phyloP scores from a whole-genome alignment of 2,888 invertebrate genomes.

The Hermaeophaga mercurialis region DNA sequence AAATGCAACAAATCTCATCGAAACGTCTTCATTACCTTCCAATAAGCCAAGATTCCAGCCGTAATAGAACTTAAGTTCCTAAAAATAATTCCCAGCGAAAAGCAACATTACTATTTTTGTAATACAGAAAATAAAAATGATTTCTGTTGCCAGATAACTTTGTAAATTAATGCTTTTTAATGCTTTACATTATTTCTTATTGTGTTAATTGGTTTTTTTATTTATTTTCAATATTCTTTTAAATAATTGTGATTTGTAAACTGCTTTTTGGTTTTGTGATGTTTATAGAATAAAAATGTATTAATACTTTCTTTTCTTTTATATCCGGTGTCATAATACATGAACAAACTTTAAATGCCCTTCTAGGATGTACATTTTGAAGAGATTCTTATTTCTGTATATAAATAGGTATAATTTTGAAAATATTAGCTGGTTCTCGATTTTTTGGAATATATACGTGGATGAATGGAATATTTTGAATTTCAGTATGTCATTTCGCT shows the following conservation, averaged over 20 bases:
- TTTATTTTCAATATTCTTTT: conserved; percentile 47
- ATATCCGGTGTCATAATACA: too few relatives aligned
- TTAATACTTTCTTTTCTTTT: conserved; percentile 13
- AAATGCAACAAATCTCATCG: conserved; percentile 9
- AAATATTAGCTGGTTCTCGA: too few relatives aligned
- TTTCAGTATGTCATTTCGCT: too few relatives aligned
- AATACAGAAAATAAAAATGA: not conserved
- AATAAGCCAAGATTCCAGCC: conserved; percentile 35
- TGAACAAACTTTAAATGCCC: too few relatives aligned
- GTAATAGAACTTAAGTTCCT: conserved; percentile 48
- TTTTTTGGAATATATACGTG: too few relatives aligned
- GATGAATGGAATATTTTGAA: too few relatives aligned
- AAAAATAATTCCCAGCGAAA: conserved; percentile 34
- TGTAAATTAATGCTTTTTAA: conserved; percentile 37
- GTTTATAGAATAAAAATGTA: conserved; percentile 44
- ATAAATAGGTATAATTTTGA: too few relatives aligned
- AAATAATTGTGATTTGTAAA: conserved; percentile 54
- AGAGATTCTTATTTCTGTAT: too few relatives aligned
- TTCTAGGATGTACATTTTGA: too few relatives aligned
- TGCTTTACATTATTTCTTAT: conserved; percentile 31
- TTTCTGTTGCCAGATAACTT: conserved; percentile 24
- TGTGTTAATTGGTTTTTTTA: conserved; percentile 42
- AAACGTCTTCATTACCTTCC: not conserved
- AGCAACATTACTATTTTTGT: not conserved
- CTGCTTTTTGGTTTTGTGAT: conserved; percentile 56